Conservation (phyloP, 30 jellyfish, hydroid and myxozoan genomes). For the Hydractinia echinata region DNA sequence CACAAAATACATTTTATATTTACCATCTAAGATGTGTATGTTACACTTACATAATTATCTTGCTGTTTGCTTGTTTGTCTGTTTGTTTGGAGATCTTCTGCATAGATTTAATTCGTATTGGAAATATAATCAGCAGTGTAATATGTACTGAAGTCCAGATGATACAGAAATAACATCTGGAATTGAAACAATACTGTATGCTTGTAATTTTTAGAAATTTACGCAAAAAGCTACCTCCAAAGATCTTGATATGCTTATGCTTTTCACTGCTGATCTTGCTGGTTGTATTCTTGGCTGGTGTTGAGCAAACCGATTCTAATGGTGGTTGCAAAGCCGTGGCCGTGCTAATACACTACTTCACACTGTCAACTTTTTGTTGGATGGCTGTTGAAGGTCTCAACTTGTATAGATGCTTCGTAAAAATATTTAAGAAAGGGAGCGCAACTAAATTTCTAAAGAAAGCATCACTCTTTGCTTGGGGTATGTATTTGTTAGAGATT, state of each 20-base stretch:
- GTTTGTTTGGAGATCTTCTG: too few relatives aligned
- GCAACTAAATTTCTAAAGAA: neutral
- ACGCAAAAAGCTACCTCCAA: constrained; percentile 80
- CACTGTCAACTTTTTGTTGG: constrained; percentile 74
- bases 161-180: neutral
- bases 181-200: neutral
- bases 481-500: constrained; percentile 27
- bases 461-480: constrained; percentile 77
- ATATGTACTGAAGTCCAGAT: neutral
- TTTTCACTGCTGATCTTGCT: constrained; percentile 54
- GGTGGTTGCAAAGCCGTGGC: constrained; percentile 72
- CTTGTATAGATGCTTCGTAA: constrained; percentile 77
- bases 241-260: constrained; percentile 69
- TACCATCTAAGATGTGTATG: too few relatives aligned
- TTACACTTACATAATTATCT: too few relatives aligned
- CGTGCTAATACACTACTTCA: constrained; percentile 65
- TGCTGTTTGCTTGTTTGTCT: too few relatives aligned
- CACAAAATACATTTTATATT: too few relatives aligned
- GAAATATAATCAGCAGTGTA: too few relatives aligned
- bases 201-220: constrained; percentile 36
- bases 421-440: constrained; percentile 26
- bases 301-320: constrained; percentile 53
- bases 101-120: too few relatives aligned
- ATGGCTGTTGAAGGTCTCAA: constrained; percentile 91
- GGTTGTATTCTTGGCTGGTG: constrained; percentile 64